Evolutionary conservation across 2,888 invertebrate genomes (phyloP).

Genomic region (Habrosyne pyritoides): DNA sequence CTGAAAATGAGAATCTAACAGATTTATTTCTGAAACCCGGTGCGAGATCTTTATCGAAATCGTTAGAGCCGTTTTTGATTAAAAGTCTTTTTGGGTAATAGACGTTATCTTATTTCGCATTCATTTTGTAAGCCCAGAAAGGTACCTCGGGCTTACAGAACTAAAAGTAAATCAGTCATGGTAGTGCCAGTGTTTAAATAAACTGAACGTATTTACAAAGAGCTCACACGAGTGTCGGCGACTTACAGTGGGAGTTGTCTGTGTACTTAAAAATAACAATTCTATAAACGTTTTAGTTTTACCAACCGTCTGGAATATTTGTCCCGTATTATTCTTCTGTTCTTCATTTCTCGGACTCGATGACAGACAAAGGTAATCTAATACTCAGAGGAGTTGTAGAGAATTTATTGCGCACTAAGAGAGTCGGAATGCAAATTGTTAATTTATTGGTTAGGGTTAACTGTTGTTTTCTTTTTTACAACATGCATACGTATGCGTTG

Average conservation of each 20-base stretch:
- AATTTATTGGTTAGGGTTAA: slow-evolving; percentile 30
- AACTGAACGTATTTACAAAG: slow-evolving; percentile 59
- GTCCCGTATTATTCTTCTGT: slow-evolving; percentile 7
- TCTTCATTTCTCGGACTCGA: slow-evolving; percentile 1
- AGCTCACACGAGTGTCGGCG: slow-evolving; percentile 56
- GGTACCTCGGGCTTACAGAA: too few relatives aligned
- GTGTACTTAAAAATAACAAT: slow-evolving; percentile 65
- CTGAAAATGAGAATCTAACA: too few relatives aligned
- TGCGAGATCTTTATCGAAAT: too few relatives aligned
- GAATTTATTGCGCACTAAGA: neutral
- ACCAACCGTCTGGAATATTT: slow-evolving; percentile 41
- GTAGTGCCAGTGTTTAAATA: slow-evolving; percentile 49
- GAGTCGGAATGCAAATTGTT: neutral
- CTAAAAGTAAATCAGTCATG: slow-evolving; percentile 49
- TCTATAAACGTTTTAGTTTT: slow-evolving; percentile 63
- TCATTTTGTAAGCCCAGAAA: too few relatives aligned
- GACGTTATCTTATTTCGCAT: too few relatives aligned
- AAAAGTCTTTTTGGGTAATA: too few relatives aligned
- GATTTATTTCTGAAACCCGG: too few relatives aligned
- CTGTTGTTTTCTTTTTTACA: slow-evolving; percentile 36
- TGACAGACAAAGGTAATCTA: neutral
- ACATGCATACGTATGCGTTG: slow-evolving; percentile 37
- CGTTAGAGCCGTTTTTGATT: too few relatives aligned
- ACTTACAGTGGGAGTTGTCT: slow-evolving; percentile 51
- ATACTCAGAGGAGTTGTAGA: neutral